Evolutionary conservation across 2,888 invertebrate genomes (phyloP), one percentile per base, ranked within the genome.

Genomic region (Ornithoptera priamus): DNA sequence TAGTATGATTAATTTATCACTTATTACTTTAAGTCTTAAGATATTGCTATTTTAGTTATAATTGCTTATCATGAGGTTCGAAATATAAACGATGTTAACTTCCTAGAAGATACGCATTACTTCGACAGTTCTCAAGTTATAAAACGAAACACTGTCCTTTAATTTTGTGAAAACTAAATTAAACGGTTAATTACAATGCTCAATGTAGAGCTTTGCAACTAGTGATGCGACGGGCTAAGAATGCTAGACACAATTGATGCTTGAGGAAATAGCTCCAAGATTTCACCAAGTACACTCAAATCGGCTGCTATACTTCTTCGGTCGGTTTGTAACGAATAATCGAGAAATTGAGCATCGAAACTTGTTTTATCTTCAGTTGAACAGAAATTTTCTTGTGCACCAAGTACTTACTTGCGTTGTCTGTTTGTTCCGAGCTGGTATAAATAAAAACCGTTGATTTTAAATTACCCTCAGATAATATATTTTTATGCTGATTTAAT

Each of bases 101-200:
- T 46, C 4, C 7, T 12, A 46, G 46, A 46, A 15, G 42, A 42
- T 42, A 42, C 8, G 42, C 10, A 50, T 50, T 50, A 10, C 15
- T 18, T n/a, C 18, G 18, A n/a, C 6, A 20, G 6, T n/a, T n/a
- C 20, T 12, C 18, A 53, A 53, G 63, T 8, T 30, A 8, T 53
- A 18, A 50, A 50, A 20, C 53, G 24, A 63, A 30, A 30, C 30
- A 63, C 50, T 18, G 18, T 42, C 53, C 53, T 63, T 30, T 30
- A 22, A 24, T 42, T 53, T 63, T 63, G 63, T 30, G 20, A 67
- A 42, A 56, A 57, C 62, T 50, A 10, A 63, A 58, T 58, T 68
- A 58, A 68, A 62, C 57, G 30, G 63, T 30, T 58, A 68, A 68
- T 68, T 68, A 59, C 20, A 63, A 30, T 46, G 12, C 46, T 50